Evolutionary conservation across 2,888 invertebrate genomes (phyloP).

Genomic region (Folsomia manolachei): DNA sequence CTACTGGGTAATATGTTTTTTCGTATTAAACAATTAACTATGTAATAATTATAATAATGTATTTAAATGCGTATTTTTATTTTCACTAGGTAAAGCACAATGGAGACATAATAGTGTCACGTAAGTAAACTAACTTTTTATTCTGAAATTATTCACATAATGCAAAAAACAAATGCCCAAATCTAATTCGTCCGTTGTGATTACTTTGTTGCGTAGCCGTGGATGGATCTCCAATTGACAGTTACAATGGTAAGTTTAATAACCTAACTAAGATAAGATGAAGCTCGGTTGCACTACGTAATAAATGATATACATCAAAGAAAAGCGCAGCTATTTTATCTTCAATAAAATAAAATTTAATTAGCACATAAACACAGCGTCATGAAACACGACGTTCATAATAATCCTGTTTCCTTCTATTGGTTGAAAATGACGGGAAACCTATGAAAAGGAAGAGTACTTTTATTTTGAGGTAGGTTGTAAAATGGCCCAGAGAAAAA

Average conservation of each 20-base stretch:
- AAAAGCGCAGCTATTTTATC: no score
- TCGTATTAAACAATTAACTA: not conserved
- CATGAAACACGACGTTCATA: no score
- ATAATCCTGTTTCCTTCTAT: no score
- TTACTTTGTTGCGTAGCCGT: conserved; percentile 29
- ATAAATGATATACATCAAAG: no score
- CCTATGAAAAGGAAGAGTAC: not conserved
- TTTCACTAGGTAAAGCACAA: conserved; percentile 70
- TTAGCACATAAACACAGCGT: no score
- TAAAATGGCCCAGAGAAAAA: not conserved
- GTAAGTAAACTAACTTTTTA: conserved; percentile 54
- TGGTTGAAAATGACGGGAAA: no score
- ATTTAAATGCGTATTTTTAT: not conserved
- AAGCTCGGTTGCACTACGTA: no score
- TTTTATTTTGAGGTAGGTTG: not conserved
- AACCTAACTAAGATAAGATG: no score
- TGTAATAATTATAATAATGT: conserved; percentile 52
- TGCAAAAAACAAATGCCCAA: no score
- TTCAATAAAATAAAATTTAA: no score
- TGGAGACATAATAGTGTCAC: conserved; percentile 70
- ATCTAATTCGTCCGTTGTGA: not conserved
- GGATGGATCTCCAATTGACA: conserved; percentile 40
- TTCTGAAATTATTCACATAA: no score
- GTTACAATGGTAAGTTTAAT: conserved; percentile 39
- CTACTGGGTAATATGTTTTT: conserved; percentile 68